Percentiles rank a stretch among this genome's conserved stretches.
Conservation (phyloP, 2,113 vertebrate species). For the Excalfactoria chinensis region DNA sequence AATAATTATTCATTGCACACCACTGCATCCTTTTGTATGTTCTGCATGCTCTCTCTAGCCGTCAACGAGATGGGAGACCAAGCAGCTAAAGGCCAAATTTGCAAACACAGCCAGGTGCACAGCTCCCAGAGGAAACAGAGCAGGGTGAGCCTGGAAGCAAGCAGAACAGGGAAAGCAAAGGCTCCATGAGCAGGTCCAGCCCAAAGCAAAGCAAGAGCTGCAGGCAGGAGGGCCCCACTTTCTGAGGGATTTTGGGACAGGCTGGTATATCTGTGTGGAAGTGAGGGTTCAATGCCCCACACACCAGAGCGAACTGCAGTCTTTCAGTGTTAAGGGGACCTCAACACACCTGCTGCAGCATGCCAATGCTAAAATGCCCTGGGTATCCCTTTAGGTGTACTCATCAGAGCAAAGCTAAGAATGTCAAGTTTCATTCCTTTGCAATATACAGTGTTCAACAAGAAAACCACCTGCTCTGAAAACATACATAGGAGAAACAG, state of each 20-base stretch:
- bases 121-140: background rate
- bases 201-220: background rate
- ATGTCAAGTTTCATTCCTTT: background rate
- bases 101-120: constrained; percentile 24
- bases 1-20: constrained; percentile 19
- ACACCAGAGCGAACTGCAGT: background rate
- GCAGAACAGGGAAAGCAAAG: background rate
- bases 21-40: background rate
- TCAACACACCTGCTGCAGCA: background rate
- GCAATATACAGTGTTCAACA: background rate
- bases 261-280: background rate
- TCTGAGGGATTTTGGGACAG: background rate
- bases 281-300: background rate
- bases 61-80: background rate
- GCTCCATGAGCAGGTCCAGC: background rate
- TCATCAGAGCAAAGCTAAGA: background rate
- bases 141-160: fast-evolving
- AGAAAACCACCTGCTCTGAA: background rate
- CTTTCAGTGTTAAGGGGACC: fast-evolving
- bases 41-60: constrained; percentile 31
- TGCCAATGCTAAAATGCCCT: background rate
- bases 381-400: background rate
- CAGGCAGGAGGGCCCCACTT: background rate
- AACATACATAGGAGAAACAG: background rate
- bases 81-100: constrained; percentile 42